phyloP scores from a whole-genome alignment of 2,797 vertebrate genomes.

The Rhynchotus rufescens region DNA sequence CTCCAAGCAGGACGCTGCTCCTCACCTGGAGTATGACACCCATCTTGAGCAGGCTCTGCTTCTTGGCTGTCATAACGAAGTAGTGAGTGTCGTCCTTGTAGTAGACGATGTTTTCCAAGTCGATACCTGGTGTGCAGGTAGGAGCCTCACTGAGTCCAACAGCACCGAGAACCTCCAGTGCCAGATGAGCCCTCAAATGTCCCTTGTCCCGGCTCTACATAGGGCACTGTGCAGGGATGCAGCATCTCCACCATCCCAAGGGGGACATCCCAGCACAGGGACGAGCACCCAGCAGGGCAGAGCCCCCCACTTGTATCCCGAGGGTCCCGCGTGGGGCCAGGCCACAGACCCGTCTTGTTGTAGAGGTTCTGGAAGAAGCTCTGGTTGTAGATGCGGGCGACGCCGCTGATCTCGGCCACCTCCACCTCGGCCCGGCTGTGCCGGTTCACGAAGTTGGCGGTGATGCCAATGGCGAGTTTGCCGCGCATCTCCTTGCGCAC shows the following conservation, averaged over 20 bases:
- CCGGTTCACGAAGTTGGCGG: slow-evolving; percentile 91
- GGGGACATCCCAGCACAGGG: neutral
- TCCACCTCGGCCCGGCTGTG: slow-evolving; percentile 87
- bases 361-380: slow-evolving; percentile 93
- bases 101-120: slow-evolving; percentile 97
- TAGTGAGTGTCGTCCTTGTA: slow-evolving; percentile 98
- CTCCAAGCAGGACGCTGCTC: neutral
- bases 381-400: slow-evolving; percentile 96
- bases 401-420: slow-evolving; percentile 93
- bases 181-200: neutral
- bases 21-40: slow-evolving; percentile 92
- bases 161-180: neutral
- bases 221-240: accelerated
- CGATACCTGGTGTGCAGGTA: slow-evolving; percentile 84
- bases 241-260: neutral
- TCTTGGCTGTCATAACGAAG: slow-evolving; percentile 98
- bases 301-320: accelerated
- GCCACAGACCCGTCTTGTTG: slow-evolving; percentile 86
- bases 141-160: neutral
- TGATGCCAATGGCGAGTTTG: slow-evolving; percentile 94
- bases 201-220: neutral
- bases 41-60: slow-evolving; percentile 90
- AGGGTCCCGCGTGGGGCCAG: neutral
- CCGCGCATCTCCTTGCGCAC: slow-evolving; percentile 91
- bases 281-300: neutral